Percentiles rank a stretch among this genome's conserved stretches.
phyloP scores from a whole-genome alignment of 2,797 vertebrate genomes.

The Betta splendens region DNA sequence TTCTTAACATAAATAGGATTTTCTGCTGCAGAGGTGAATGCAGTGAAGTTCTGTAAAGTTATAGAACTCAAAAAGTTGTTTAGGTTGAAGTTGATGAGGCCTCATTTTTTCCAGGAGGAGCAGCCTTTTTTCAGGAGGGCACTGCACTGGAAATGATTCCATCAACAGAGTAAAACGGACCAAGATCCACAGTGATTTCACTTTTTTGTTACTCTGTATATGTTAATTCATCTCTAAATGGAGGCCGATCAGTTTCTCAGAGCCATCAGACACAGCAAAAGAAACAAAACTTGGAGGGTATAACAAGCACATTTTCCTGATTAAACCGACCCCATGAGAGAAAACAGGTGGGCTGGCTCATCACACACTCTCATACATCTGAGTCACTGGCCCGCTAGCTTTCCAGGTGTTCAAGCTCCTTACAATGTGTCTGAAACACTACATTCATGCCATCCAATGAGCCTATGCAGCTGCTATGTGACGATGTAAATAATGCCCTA shows the following conservation, averaged over 20 bases:
- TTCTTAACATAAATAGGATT: no score
- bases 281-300: neutral
- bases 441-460: no score
- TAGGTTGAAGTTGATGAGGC: conserved; percentile 21
- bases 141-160: conserved; percentile 58
- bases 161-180: conserved; percentile 21
- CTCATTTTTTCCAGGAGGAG: conserved; percentile 46
- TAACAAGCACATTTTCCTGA: conserved; percentile 16
- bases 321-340: conserved; percentile 10
- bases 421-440: neutral
- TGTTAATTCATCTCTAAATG: conserved; percentile 1
- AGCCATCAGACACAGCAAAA: neutral
- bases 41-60: conserved; percentile 1
- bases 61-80: conserved; percentile 6
- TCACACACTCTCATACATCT: conserved; percentile 9
- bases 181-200: conserved; percentile 36
- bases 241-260: neutral
- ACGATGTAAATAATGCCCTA: no score
- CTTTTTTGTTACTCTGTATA: conserved; percentile 22
- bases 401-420: conserved; percentile 20
- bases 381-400: conserved; percentile 9
- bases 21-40: conserved; percentile 1
- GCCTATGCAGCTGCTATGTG: no score
- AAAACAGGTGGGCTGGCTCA: conserved; percentile 29
- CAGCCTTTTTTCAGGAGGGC: conserved; percentile 49